Evolutionary conservation across 2,113 vertebrate species (phyloP).

Genomic region (Falcunculus frontatus): DNA sequence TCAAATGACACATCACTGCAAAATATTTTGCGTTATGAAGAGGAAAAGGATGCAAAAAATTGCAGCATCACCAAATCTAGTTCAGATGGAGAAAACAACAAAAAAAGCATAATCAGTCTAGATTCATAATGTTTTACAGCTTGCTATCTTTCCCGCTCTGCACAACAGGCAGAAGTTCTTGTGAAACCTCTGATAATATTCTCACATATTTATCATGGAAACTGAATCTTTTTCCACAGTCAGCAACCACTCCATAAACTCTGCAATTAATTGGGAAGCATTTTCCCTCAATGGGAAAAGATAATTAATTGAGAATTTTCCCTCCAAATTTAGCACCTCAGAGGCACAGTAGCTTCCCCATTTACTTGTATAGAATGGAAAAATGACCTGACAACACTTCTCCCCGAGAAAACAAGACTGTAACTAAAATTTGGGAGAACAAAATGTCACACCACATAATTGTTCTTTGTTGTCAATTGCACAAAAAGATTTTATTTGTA

Average conservation of each 20-base stretch:
- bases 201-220: not conserved
- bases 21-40: not conserved
- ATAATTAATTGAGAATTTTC: not conserved
- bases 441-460: conserved; percentile 32
- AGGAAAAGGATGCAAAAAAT: not conserved
- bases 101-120: not conserved
- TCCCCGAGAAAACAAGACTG: not conserved
- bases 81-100: not conserved
- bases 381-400: not conserved
- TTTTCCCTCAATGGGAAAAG: not conserved
- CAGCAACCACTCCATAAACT: not conserved
- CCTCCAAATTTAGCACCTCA: not conserved
- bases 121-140: not conserved
- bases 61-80: not conserved
- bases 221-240: not conserved
- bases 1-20: not conserved
- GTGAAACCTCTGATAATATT: not conserved
- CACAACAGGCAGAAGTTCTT: not conserved
- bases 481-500: conserved; percentile 12
- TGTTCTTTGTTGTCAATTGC: not conserved
- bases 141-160: not conserved
- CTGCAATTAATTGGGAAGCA: not conserved
- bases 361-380: not conserved
- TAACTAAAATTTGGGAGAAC: conserved; percentile 12
- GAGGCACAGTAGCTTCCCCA: not conserved